phyloP scores from a whole-genome alignment of 2,888 invertebrate genomes.

The Stenodema calcarata region DNA sequence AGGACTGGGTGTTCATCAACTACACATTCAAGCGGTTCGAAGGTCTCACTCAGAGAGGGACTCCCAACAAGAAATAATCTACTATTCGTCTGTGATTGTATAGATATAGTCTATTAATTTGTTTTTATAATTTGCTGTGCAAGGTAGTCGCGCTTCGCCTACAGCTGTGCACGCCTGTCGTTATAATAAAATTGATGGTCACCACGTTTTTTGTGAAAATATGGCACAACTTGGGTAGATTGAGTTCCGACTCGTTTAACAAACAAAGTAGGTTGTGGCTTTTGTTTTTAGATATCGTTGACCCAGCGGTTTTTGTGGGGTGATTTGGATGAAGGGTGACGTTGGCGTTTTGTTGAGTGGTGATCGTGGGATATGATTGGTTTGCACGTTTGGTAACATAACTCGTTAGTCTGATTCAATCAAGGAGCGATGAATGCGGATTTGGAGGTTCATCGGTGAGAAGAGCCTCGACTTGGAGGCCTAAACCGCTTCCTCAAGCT shows the following conservation, averaged over 20 bases:
- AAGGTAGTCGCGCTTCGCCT: slow-evolving; percentile 17
- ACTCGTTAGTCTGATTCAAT: too few relatives aligned
- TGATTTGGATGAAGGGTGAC: too few relatives aligned
- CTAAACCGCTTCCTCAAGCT: too few relatives aligned
- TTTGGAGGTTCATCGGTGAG: too few relatives aligned
- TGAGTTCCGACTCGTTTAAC: not conserved
- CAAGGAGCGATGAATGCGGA: too few relatives aligned
- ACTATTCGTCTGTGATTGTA: slow-evolving; percentile 45
- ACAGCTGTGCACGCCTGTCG: not conserved
- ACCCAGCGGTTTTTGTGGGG: not conserved
- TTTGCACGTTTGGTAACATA: too few relatives aligned
- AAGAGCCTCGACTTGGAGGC: too few relatives aligned
- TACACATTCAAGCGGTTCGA: slow-evolving; percentile 99
- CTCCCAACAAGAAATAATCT: slow-evolving; percentile 76
- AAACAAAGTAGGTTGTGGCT: not conserved
- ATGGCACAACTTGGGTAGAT: not conserved
- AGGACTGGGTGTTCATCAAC: slow-evolving; percentile 99
- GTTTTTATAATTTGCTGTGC: slow-evolving; percentile 20
- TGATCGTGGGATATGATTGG: too few relatives aligned
- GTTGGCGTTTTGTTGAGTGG: too few relatives aligned
- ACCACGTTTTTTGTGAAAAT: not conserved
- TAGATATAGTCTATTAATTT: slow-evolving; percentile 28
- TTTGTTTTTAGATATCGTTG: not conserved
- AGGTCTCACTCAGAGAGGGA: slow-evolving; percentile 90
- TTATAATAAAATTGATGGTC: not conserved